Evolutionary conservation across 2,888 invertebrate genomes (phyloP), one percentile per base, ranked within the genome.

Genomic region (Stomorhina lunata): DNA sequence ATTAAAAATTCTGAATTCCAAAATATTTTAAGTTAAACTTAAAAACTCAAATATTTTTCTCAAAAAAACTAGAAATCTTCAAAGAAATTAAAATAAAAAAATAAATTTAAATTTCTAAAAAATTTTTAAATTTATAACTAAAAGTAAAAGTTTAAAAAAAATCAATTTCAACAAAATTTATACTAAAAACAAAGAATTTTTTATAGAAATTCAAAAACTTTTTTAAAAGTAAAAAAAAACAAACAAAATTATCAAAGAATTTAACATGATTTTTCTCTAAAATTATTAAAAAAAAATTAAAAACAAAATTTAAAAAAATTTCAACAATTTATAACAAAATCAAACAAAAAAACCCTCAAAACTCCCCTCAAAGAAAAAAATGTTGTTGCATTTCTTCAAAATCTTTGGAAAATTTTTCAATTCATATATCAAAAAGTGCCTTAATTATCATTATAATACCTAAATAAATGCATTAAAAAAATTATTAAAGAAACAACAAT

Each of bases 311-410:
- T 37, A 6, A 3, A 37, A 37, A 37, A 3, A 37, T 12, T 37
- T 2, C 9, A 37, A 37, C 37, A 37, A 37, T 37, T 37, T 37
- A 37, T 1, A 12, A 37, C 4, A 37, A 37, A 37, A 37, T 37
- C n/a, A n/a, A n/a, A n/a, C n/a, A n/a, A n/a, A n/a, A n/a, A n/a
- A n/a, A n/a, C n/a, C n/a, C n/a, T n/a, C n/a, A n/a, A n/a, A n/a
- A n/a, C n/a, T n/a, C n/a, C n/a, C n/a, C 1, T 63, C 1, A 10
- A n/a, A 22, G 17, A 59, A 78, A 20, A 48, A 75, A 55, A 73
- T 50, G 20, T 77, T 22, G 37, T 78, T 59, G 37, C 73, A 53
- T 27, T 65, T 34, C n/a, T 37, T 69, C 22, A 72, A 75, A 80
- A 68, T 17, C 34, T 29, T 2, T 9, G 25, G 75, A 80, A 57